Conservation (phyloP, 2,888 invertebrate species). For the Lymantria dispar region DNA sequence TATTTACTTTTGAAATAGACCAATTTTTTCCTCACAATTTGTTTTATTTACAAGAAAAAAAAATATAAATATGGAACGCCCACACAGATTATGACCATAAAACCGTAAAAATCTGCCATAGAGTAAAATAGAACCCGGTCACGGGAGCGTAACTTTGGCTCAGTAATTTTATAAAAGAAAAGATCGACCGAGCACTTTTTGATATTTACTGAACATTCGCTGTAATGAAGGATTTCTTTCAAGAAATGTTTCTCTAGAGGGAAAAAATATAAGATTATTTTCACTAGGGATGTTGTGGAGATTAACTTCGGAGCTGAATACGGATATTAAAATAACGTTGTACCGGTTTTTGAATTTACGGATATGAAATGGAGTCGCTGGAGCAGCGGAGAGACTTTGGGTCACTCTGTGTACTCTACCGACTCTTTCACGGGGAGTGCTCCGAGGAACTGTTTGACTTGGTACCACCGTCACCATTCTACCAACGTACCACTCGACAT, state of each 20-base stretch:
- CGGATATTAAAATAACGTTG: too few species aligned
- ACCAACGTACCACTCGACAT: too few species aligned
- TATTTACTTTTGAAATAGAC: background rate
- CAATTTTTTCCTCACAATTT: background rate
- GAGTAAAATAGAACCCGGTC: background rate
- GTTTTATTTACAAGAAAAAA: background rate
- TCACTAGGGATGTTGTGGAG: too few species aligned
- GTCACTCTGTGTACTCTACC: too few species aligned
- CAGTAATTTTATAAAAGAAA: background rate
- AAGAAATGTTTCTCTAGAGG: conserved; percentile 1
- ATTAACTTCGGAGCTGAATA: too few species aligned
- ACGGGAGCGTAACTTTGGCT: conserved; percentile 1
- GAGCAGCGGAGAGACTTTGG: too few species aligned
- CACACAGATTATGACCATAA: background rate
- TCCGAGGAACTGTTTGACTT: too few species aligned
- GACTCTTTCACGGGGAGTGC: too few species aligned
- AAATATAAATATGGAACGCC: background rate
- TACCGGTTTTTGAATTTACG: too few species aligned
- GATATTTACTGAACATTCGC: conserved; percentile 3
- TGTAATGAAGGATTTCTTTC: conserved; percentile 3
- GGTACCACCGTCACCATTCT: too few species aligned
- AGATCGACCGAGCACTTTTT: background rate
- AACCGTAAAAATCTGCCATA: background rate
- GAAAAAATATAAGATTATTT: background rate
- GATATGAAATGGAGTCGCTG: too few species aligned